phyloP scores from a whole-genome alignment of 2,888 invertebrate species.

The Cynaeus angustus region DNA sequence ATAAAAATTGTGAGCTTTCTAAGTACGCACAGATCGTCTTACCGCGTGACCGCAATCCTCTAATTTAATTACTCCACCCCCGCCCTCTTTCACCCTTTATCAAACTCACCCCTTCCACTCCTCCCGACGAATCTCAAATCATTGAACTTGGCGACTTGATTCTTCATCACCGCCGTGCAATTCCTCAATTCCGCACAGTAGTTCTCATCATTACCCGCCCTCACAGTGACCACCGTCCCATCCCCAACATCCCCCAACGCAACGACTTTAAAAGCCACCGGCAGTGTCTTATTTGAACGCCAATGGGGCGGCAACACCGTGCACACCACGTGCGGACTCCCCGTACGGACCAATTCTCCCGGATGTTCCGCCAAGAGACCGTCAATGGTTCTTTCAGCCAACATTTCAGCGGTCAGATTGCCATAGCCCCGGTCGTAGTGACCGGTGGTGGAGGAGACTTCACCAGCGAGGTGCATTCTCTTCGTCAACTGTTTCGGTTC shows the following conservation, averaged over 20 bases:
- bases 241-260: conserved; percentile 96
- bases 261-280: conserved; percentile 97
- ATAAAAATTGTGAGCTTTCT: too few species aligned
- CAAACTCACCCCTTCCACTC: conserved; percentile 94
- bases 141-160: conserved; percentile 98
- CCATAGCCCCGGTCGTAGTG: conserved; percentile 67
- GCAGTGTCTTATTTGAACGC: conserved; percentile 98
- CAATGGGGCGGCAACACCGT: conserved; percentile 96
- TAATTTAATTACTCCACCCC: background rate
- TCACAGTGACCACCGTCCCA: conserved; percentile 95
- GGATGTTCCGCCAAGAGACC: conserved; percentile 93
- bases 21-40: background rate
- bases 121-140: conserved; percentile 98
- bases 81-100: background rate
- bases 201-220: conserved; percentile 99
- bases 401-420: conserved; percentile 92
- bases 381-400: conserved; percentile 90
- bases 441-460: conserved; percentile 82
- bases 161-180: conserved; percentile 97
- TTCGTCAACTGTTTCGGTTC: conserved; percentile 23
- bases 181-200: conserved; percentile 96
- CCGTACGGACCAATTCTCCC: conserved; percentile 92
- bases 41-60: conserved; percentile 1
- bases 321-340: conserved; percentile 96
- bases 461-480: conserved; percentile 87